Conservation (phyloP, 2,888 invertebrate species). For the Tipula confusa region DNA sequence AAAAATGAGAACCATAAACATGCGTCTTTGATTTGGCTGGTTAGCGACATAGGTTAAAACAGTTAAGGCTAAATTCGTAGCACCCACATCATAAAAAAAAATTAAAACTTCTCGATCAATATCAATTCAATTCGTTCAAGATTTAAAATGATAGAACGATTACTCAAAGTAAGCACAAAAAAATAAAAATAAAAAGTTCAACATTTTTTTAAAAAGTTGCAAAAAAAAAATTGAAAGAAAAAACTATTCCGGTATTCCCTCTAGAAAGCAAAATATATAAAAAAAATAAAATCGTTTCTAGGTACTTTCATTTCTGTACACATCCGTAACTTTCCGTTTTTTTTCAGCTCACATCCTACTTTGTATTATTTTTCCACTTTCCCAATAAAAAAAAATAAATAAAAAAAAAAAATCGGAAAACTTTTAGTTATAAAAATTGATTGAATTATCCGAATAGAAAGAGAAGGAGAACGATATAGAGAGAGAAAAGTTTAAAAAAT, state of each 20-base stretch:
- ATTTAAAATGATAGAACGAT: background rate
- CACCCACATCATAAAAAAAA: no score
- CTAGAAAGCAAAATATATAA: background rate
- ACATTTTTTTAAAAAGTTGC: no score
- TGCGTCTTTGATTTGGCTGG: no score
- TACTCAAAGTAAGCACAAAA: background rate
- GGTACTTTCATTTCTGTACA: background rate
- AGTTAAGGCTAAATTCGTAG: no score
- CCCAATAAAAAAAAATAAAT: background rate
- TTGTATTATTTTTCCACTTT: background rate
- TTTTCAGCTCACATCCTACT: background rate
- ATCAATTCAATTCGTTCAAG: background rate
- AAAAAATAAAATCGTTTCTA: background rate
- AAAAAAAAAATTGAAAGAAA: background rate
- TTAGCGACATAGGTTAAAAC: no score
- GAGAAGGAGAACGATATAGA: no score
- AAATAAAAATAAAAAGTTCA: no score
- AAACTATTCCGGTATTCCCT: background rate
- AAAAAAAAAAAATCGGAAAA: background rate
- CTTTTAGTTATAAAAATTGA: slow-evolving; percentile 25
- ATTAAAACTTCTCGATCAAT: background rate
- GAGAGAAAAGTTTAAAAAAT: no score
- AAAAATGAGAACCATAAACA: no score
- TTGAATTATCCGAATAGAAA: slow-evolving; percentile 4
- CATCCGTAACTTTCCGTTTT: slow-evolving; percentile 9